Percentiles rank a stretch among this genome's conserved stretches.
Conservation (phyloP, 1,140 invertebrate genomes). For the Achatina immaculata region DNA sequence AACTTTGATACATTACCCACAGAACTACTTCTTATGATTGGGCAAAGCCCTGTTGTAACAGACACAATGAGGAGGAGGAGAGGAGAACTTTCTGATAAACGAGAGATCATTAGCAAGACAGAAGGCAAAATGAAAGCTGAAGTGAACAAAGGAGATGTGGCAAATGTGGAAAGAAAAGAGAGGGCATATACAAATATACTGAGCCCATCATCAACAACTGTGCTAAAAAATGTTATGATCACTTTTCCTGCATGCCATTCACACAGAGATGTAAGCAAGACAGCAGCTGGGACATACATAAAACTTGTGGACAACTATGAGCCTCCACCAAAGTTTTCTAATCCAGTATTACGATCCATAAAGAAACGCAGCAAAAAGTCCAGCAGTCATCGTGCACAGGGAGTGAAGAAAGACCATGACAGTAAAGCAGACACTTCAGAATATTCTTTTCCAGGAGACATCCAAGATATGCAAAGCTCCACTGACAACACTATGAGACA, state of each 20-base stretch:
- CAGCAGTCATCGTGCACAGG: background rate
- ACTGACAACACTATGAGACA: no score
- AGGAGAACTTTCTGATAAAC: background rate
- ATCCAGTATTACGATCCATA: background rate
- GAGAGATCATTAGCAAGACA: background rate
- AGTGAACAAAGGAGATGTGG: background rate
- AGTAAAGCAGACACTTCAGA: background rate
- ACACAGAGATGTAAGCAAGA: slow-evolving; percentile 14
- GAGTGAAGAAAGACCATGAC: background rate
- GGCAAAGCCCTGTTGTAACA: background rate
- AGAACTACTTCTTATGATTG: slow-evolving; percentile 23
- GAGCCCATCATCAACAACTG: background rate
- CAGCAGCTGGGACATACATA: slow-evolving; percentile 8
- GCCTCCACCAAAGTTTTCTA: slow-evolving; percentile 16
- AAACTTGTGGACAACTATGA: slow-evolving; percentile 31
- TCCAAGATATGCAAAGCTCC: background rate
- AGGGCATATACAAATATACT: background rate
- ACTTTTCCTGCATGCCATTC: slow-evolving; percentile 15
- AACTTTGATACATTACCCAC: slow-evolving; percentile 81
- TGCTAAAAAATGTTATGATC: slow-evolving; percentile 19
- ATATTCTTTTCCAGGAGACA: background rate
- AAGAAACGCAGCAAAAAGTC: slow-evolving; percentile 17
- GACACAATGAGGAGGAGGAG: background rate
- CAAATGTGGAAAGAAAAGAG: background rate
- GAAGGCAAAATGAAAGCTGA: background rate